Conservation (phyloP, 2,797 vertebrate genomes). For the Darevskia nairensis region DNA sequence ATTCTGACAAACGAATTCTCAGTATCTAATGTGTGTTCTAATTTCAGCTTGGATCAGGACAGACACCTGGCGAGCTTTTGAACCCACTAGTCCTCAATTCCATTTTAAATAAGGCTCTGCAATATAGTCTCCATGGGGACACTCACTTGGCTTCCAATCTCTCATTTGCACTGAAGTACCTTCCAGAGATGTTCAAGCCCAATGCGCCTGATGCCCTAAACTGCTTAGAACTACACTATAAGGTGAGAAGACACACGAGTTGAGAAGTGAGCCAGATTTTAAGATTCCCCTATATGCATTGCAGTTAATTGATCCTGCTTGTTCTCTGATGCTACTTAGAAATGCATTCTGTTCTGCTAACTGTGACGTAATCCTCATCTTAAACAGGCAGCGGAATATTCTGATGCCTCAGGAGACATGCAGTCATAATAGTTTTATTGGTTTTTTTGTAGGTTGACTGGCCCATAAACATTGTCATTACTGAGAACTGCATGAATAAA, state of each 20-base stretch:
- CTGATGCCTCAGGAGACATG: not conserved
- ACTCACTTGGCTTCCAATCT: conserved; percentile 88
- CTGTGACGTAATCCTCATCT: not conserved
- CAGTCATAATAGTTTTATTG: not conserved
- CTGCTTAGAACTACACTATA: conserved; percentile 96
- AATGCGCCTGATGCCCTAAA: conserved; percentile 93
- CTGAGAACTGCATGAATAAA: conserved; percentile 95
- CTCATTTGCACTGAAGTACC: conserved; percentile 93
- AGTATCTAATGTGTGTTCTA: conserved; percentile 25
- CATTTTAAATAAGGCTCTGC: conserved; percentile 93
- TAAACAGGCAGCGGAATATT: conserved; percentile 25
- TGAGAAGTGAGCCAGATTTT: too few species aligned
- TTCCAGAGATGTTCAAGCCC: conserved; percentile 92
- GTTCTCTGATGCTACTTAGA: conserved; percentile 6
- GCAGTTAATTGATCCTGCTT: not conserved
- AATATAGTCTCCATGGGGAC: conserved; percentile 95
- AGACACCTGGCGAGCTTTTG: conserved; percentile 92
- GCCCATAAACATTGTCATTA: conserved; percentile 97
- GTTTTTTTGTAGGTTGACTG: conserved; percentile 91
- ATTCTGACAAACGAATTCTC: conserved; percentile 7
- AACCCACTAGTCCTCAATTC: conserved; percentile 94
- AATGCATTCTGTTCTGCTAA: not conserved
- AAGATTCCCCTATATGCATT: not conserved
- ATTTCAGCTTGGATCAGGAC: conserved; percentile 89
- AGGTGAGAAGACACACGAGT: conserved; percentile 79